Evolutionary conservation across 2,797 vertebrate genomes (phyloP), one percentile per base, ranked within the genome.

Genomic region (Chelidonichthys spinosus): DNA sequence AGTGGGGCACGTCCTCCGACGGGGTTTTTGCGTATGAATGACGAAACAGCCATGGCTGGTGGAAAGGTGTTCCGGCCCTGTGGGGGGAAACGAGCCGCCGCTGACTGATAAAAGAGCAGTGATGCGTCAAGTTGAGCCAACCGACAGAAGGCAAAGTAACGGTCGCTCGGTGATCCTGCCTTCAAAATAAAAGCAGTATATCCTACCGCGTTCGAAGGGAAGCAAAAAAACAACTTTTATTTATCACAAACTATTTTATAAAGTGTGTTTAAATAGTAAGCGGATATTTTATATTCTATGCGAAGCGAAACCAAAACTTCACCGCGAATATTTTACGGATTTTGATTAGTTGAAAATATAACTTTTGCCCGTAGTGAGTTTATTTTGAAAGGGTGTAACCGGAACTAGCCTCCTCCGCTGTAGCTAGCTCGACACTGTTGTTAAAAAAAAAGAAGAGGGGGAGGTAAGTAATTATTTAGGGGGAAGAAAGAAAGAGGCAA

Each of bases 401-500:
- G 75, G 91, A 92, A 83, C 0, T 17, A 2, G 2, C n/a, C 7
- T 0, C 8, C 1, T 13, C 1, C 0, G 0, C 33, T 8, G 2
- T 0, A 0, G 60, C 32, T 14, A 40, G 3, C 74, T 76, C 37
- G 81, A 88, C 73, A 3, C 3, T 42, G 25, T 47, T 69, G 44
- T 62, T 63, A 81, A 69, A 49, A 62, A 39, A 66, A 36, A 17
- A 82, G 64, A 47, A 61, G 36, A 67, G 92, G 93, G 92, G 93
- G 92, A 92, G 94, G 93, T 82, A 90, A 92, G 91, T 87, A 85
- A 92, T 93, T 89, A 92, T 91, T 84, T 87, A 89, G 88, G 93
- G 90, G 91, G 87, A 92, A 92, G 90, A 93, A 93, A 95, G 94
- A 94, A 95, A 94, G 94, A 92, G 92, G 90, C 90, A 87, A 92